phyloP scores from a whole-genome alignment of 2,797 vertebrate genomes.

The Propithecus deckenii region DNA sequence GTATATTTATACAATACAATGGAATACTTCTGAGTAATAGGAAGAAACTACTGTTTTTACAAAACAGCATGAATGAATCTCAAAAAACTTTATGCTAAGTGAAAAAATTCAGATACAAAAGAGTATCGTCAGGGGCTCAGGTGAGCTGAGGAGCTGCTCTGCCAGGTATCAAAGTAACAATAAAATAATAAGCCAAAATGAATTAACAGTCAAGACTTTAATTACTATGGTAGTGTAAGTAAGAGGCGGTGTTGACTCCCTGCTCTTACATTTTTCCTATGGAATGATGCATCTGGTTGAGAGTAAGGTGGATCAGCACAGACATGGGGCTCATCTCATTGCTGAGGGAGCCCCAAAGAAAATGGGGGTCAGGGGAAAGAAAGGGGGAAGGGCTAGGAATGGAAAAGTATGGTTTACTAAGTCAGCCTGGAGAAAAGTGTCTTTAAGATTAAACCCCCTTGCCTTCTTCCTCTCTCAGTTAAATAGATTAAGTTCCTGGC shows the following conservation, averaged over 20 bases:
- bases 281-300: background rate
- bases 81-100: background rate
- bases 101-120: background rate
- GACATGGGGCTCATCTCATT: background rate
- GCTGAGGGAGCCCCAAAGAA: background rate
- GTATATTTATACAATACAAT: background rate
- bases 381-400: background rate
- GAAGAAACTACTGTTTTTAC: background rate
- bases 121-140: background rate
- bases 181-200: background rate
- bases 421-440: background rate
- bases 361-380: background rate
- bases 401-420: background rate
- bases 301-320: background rate
- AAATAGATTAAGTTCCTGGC: background rate
- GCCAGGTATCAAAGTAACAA: background rate
- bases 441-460: background rate
- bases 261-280: background rate
- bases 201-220: background rate
- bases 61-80: background rate
- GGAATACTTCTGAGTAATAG: background rate
- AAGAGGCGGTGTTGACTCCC: background rate
- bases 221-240: background rate
- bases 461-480: background rate
- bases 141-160: background rate